These are phyloP conservation scores for Gallinago nigripennis DNA, from an alignment of 2,797 vertebrate genomes.

Conservation along the genomic window DNA sequence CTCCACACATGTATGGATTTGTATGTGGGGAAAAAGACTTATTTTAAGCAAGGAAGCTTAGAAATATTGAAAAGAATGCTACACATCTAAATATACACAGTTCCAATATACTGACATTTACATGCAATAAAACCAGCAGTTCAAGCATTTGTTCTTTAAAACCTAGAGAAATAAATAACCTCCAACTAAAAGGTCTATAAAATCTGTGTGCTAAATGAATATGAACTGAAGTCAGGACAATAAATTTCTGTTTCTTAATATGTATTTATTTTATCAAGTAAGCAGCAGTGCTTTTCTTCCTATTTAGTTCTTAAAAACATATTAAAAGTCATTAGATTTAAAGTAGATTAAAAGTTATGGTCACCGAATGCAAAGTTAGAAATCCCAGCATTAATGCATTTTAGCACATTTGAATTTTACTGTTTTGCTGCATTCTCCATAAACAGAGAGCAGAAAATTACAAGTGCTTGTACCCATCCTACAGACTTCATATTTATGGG, in stretches of 20 bases:
- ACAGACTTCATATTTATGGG: not conserved
- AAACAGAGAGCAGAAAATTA: not conserved
- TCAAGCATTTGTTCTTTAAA: not conserved
- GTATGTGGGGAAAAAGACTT: not conserved
- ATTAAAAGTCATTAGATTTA: not conserved
- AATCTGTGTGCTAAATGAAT: not conserved
- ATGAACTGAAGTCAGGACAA: not conserved
- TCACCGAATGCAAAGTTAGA: not conserved
- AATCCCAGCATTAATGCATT: not conserved
- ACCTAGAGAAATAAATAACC: not conserved
- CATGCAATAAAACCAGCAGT: not conserved
- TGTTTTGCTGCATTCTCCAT: not conserved
- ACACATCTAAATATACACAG: not conserved
- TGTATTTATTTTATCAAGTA: not conserved
- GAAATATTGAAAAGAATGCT: not conserved
- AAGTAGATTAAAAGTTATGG: not conserved
- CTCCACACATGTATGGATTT: not conserved
- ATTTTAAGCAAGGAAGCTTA: not conserved
- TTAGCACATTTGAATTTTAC: not conserved
- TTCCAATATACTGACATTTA: not conserved
- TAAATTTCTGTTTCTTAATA: not conserved
- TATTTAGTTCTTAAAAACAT: not conserved
- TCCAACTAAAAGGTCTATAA: constrained; percentile 14
- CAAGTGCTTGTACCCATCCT: not conserved
- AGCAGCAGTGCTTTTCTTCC: not conserved